Evolutionary conservation across 2,113 vertebrate species (phyloP).

Genomic region (Misgurnus mizolepis): DNA sequence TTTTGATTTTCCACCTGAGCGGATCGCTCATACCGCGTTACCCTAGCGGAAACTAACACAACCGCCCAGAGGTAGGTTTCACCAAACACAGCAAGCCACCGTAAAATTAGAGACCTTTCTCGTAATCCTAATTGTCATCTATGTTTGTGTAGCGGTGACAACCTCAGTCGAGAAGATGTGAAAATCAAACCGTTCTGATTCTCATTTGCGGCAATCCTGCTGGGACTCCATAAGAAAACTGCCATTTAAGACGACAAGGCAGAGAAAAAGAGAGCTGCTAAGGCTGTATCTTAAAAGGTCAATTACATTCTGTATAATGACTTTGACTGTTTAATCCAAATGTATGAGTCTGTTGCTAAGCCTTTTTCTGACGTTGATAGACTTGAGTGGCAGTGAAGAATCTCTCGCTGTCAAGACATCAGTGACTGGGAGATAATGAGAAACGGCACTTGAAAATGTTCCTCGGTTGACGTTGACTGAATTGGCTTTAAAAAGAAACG

Average conservation of each 20-base stretch:
- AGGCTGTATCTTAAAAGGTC: slow-evolving; percentile 76
- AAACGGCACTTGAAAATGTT: slow-evolving; percentile 79
- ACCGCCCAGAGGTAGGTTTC: slow-evolving; percentile 46
- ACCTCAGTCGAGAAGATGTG: slow-evolving; percentile 33
- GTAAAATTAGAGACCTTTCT: slow-evolving; percentile 66
- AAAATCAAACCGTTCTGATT: slow-evolving; percentile 73
- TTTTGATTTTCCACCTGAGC: slow-evolving; percentile 44
- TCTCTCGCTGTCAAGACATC: slow-evolving; percentile 80
- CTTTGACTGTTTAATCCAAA: slow-evolving; percentile 86
- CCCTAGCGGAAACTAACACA: slow-evolving; percentile 22
- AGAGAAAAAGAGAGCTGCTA: slow-evolving; percentile 64
- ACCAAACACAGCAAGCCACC: slow-evolving; percentile 58
- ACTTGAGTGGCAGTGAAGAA: slow-evolving; percentile 86
- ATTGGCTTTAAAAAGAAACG: slow-evolving; percentile 70
- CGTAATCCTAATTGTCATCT: slow-evolving; percentile 65
- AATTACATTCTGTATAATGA: slow-evolving; percentile 72
- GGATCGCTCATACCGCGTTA: slow-evolving; percentile 36
- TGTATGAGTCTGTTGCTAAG: slow-evolving; percentile 70
- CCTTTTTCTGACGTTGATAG: slow-evolving; percentile 79
- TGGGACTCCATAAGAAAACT: slow-evolving; percentile 68
- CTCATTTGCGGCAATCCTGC: slow-evolving; percentile 69
- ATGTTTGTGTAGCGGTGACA: slow-evolving; percentile 60
- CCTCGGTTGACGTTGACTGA: slow-evolving; percentile 70
- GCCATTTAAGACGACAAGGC: slow-evolving; percentile 57
- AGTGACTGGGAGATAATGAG: slow-evolving; percentile 79